Conservation (phyloP, 2,113 vertebrate genomes). For the Indri indri region DNA sequence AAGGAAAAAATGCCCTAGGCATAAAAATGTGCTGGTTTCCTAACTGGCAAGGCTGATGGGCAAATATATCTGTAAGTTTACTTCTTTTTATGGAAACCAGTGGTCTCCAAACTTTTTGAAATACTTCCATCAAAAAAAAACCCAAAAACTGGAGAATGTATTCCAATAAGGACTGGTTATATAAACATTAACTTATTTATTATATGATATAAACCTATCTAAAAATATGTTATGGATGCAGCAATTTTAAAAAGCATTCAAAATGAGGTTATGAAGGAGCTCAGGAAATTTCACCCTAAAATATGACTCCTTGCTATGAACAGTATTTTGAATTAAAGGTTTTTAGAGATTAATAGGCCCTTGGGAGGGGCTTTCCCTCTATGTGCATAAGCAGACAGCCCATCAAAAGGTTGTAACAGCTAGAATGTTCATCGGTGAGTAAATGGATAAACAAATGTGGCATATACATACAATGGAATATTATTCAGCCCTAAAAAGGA, state of each 20-base stretch:
- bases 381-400: too few species aligned
- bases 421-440: background rate
- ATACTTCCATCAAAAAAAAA: background rate
- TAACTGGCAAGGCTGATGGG: background rate
- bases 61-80: background rate
- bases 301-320: too few species aligned
- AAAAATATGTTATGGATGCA: background rate
- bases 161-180: background rate
- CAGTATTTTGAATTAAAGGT: too few species aligned
- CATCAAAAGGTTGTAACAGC: background rate
- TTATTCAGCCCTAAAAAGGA: background rate
- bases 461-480: background rate
- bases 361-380: too few species aligned
- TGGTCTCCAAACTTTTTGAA: slow-evolving; percentile 9
- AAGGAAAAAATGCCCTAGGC: slow-evolving; percentile 33
- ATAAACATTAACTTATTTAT: background rate
- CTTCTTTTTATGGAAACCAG: background rate
- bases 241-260: background rate
- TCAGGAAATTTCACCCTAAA: too few species aligned
- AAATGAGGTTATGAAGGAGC: background rate
- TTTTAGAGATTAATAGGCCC: too few species aligned
- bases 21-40: background rate
- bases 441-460: background rate
- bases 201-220: background rate
- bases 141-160: background rate